phyloP scores from a whole-genome alignment of 2,797 vertebrate genomes.

The Cirrhinus mrigala region DNA sequence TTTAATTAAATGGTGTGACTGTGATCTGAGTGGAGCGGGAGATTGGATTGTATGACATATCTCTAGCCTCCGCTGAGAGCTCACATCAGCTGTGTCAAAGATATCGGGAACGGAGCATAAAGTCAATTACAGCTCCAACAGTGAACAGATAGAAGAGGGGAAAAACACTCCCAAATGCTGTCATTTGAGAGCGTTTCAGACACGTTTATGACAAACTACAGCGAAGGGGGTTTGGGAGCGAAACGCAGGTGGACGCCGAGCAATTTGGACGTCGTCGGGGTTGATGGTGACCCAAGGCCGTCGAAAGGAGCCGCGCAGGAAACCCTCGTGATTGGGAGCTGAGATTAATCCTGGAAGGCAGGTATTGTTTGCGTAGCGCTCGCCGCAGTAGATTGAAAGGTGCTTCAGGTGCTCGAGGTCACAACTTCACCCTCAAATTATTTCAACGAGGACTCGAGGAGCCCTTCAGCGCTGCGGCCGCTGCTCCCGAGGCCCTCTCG shows the following conservation, averaged over 20 bases:
- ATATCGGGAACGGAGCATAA: constrained; percentile 63
- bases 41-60: constrained; percentile 67
- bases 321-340: constrained; percentile 42
- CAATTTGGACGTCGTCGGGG: not conserved
- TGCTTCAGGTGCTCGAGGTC: constrained; percentile 62
- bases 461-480: constrained; percentile 44
- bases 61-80: constrained; percentile 61
- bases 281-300: constrained; percentile 29
- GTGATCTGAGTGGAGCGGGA: constrained; percentile 61
- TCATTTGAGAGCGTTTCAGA: constrained; percentile 52
- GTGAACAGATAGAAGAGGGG: constrained; percentile 56
- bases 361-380: constrained; percentile 53
- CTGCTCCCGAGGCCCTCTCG: constrained; percentile 29
- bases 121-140: constrained; percentile 65
- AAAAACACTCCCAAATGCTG: constrained; percentile 54
- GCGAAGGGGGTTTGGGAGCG: constrained; percentile 12
- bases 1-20: constrained; percentile 67
- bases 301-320: not conserved
- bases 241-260: constrained; percentile 15
- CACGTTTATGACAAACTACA: constrained; percentile 37
- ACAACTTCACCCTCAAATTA: constrained; percentile 59
- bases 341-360: constrained; percentile 47
- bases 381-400: constrained; percentile 57
- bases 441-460: constrained; percentile 55
- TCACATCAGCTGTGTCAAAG: constrained; percentile 63